A percentile compares a stretch with the other conserved stretches of the same genome.
These are phyloP conservation scores for Fulica atra DNA, from an alignment of 2,113 vertebrate genomes.

Conservation along the genomic window DNA sequence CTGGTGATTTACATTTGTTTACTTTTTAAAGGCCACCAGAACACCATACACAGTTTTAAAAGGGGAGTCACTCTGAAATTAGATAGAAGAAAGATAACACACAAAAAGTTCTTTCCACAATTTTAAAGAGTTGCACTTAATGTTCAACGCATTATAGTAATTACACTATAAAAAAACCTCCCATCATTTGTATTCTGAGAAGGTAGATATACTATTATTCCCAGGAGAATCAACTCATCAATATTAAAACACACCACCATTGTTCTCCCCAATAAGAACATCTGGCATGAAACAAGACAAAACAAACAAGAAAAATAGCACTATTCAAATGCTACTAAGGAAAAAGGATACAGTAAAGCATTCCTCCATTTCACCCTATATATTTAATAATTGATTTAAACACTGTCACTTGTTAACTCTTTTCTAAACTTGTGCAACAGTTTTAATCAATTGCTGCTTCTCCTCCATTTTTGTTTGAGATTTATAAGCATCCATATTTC, in stretches of 20 bases:
- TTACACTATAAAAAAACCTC: slow-evolving; percentile 31
- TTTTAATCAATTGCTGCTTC: neutral
- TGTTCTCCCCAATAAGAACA: slow-evolving; percentile 50
- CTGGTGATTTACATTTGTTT: neutral
- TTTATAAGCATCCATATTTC: neutral
- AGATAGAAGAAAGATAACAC: neutral
- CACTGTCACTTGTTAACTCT: neutral
- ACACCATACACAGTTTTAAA: neutral
- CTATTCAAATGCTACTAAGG: neutral
- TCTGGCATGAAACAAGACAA: slow-evolving; percentile 39
- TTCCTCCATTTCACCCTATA: neutral
- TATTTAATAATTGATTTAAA: neutral
- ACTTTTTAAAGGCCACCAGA: neutral
- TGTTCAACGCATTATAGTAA: slow-evolving; percentile 27
- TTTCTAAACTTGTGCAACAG: neutral
- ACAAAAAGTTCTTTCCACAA: neutral
- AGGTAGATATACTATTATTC: slow-evolving; percentile 59
- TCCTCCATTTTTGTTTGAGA: neutral
- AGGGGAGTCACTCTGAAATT: neutral
- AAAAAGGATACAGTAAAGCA: neutral
- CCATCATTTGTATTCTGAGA: slow-evolving; percentile 69
- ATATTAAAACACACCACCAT: slow-evolving; percentile 73
- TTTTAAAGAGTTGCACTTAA: slow-evolving; percentile 37
- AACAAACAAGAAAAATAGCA: slow-evolving; percentile 29
- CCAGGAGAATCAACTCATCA: slow-evolving; percentile 72